Base-by-base conservation (phyloP, 2,888 invertebrate genomes). In the Cataglyphis albicans region DNA sequence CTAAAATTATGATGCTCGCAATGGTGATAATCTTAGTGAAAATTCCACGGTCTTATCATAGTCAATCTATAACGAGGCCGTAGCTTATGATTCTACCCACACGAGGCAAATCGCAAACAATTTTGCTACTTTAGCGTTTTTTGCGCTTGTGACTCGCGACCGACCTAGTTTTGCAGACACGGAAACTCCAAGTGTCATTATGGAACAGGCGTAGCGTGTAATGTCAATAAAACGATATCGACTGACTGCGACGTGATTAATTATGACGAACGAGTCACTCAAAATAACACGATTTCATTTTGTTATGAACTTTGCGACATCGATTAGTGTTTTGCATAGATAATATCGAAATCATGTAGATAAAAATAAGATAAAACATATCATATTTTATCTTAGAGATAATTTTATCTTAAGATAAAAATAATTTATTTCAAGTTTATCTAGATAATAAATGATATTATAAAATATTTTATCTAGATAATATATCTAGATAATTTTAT, bases 211-310 rank as follows among this genome's bases (percentile, higher is more conserved):
- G 73, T 63, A 73, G 61, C 81, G 65, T 67, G 81, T 83, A 83
- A 88, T 18, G 52, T 64, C 88, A 81, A 88, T 88, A 81, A 88
- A 88, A 75, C 78, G 81, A 82, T 74, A 82, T 63, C 32, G 76
- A 12, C 67, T 63, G 76, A 83, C 81, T 80, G 81, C 59, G n/a
- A 44, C 63, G 52, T 84, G 88, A 88, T 86, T 84, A 88, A 88
- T 88, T 86, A 85, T 82, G 82, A 85, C 72, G 78, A 82, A 84
- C 84, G 82, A 68, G 67, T 38, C 52, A 48, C 4, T 10, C 18
- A 35, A 48, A 48, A 21, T 29, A 73, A 21, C 63, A 21, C 32
- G 3, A 74, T 48, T 48, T 7, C 21, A 25, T 74, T 74, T 44
- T 9, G 41, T 29, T 15, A 18, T 12, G 29, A 7, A 61, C 18